Conservation (phyloP, 2,113 vertebrate genomes). For the Elachura formosa region DNA sequence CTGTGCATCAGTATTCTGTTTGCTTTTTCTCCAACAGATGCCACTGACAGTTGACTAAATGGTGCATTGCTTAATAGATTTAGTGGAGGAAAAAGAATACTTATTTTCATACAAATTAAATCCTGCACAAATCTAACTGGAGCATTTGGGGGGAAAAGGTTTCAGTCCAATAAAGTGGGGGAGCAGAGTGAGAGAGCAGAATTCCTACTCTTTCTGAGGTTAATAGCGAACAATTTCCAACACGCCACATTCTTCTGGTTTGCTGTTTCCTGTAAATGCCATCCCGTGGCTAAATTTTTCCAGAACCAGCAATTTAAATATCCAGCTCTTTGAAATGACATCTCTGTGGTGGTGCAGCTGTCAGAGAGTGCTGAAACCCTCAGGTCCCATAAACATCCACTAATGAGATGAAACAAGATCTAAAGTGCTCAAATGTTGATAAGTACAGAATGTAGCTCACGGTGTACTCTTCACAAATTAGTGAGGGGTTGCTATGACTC, state of each 20-base stretch:
- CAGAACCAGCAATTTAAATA: constrained; percentile 16
- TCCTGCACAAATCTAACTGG: not conserved
- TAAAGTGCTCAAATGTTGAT: constrained; percentile 38
- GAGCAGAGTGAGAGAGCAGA: not conserved
- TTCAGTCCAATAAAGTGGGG: not conserved
- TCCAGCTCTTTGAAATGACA: not conserved
- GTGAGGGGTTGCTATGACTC: constrained; percentile 32
- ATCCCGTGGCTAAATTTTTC: not conserved
- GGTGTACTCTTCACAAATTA: constrained; percentile 46
- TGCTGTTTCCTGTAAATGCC: not conserved
- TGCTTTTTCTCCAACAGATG: constrained; percentile 10
- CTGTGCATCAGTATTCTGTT: not conserved
- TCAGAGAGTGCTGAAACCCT: constrained; percentile 22
- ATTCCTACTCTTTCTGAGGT: not conserved
- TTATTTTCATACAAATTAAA: constrained; percentile 14
- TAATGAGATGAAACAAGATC: constrained; percentile 27
- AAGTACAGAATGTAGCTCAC: constrained; percentile 42
- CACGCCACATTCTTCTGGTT: not conserved
- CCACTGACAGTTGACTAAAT: constrained; percentile 29
- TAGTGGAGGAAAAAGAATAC: not conserved
- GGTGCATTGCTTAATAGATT: not conserved
- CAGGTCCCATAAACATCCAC: constrained; percentile 52
- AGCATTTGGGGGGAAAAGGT: not conserved
- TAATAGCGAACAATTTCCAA: not conserved
- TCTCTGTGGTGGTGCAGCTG: not conserved